These are phyloP conservation scores for Drymonia ruficornis DNA, from an alignment of 2,888 invertebrate species.

Conservation along the genomic window DNA sequence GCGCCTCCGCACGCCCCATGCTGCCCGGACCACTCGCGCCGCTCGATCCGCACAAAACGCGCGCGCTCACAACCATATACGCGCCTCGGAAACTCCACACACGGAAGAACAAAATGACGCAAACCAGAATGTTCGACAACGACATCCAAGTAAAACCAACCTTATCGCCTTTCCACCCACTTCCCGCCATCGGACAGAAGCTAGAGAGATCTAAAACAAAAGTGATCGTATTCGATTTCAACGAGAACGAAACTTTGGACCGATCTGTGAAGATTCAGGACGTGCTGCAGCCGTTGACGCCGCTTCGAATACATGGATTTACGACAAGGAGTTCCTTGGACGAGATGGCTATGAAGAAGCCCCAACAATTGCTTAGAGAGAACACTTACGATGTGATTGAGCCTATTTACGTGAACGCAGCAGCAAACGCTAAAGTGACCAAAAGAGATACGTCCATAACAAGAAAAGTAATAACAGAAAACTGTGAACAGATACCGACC, in stretches of 20 bases:
- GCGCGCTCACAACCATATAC: conserved; percentile 77
- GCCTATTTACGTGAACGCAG: conserved; percentile 61
- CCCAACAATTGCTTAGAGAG: conserved; percentile 70
- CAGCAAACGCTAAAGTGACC: conserved; percentile 46
- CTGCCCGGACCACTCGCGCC: conserved; percentile 73
- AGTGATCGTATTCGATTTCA: conserved; percentile 71
- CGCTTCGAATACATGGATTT: conserved; percentile 64
- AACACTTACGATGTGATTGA: conserved; percentile 79
- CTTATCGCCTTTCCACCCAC: conserved; percentile 75
- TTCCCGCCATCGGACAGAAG: conserved; percentile 78
- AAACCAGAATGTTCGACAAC: conserved; percentile 74
- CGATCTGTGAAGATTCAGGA: conserved; percentile 60
- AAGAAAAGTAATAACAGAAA: conserved; percentile 22
- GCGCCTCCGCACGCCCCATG: conserved; percentile 67
- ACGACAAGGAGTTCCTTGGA: conserved; percentile 56
- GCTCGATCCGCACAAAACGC: conserved; percentile 69
- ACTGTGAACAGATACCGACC: conserved; percentile 12
- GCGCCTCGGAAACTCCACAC: conserved; percentile 73
- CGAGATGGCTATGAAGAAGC: conserved; percentile 51
- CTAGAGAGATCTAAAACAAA: conserved; percentile 65
- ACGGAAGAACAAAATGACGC: conserved; percentile 71
- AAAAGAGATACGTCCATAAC: conserved; percentile 42
- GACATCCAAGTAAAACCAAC: conserved; percentile 65
- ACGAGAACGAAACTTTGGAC: conserved; percentile 50
- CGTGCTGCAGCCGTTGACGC: conserved; percentile 73